Conservation (phyloP, 2,113 vertebrate species). For the Hipposideros armiger region DNA sequence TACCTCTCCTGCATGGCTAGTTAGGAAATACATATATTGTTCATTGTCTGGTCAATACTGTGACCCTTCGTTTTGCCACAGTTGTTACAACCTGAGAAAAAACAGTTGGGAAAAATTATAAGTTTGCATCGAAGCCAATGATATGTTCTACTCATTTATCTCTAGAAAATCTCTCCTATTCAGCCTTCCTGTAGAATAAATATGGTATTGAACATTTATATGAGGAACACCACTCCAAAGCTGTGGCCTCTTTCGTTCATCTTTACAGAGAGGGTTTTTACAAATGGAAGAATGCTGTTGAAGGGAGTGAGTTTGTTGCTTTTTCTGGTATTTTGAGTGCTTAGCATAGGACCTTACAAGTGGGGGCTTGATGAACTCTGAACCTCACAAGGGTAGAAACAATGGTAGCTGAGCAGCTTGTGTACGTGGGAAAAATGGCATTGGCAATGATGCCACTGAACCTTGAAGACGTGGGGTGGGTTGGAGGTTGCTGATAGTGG, state of each 20-base stretch:
- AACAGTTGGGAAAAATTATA: not conserved
- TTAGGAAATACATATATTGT: not conserved
- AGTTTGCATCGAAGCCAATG: not conserved
- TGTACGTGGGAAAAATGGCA: not conserved
- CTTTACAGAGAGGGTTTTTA: not conserved
- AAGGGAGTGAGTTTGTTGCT: not conserved
- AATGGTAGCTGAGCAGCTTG: not conserved
- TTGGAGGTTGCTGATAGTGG: not conserved
- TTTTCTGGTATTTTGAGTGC: not conserved
- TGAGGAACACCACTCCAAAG: not conserved
- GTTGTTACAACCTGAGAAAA: not conserved
- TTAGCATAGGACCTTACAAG: not conserved
- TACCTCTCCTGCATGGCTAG: not conserved
- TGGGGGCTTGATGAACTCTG: not conserved
- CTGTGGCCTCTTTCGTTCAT: not conserved
- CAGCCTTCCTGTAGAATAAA: not conserved
- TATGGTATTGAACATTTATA: not conserved
- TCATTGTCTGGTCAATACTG: not conserved
- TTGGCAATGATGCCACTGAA: not conserved
- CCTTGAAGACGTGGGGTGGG: not conserved
- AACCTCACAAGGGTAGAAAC: not conserved
- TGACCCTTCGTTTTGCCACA: not conserved
- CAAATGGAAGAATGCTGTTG: not conserved
- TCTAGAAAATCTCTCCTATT: not conserved
- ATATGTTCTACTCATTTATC: not conserved